Conservation (phyloP, 2,113 vertebrate species). For the Tautogolabrus adspersus region DNA sequence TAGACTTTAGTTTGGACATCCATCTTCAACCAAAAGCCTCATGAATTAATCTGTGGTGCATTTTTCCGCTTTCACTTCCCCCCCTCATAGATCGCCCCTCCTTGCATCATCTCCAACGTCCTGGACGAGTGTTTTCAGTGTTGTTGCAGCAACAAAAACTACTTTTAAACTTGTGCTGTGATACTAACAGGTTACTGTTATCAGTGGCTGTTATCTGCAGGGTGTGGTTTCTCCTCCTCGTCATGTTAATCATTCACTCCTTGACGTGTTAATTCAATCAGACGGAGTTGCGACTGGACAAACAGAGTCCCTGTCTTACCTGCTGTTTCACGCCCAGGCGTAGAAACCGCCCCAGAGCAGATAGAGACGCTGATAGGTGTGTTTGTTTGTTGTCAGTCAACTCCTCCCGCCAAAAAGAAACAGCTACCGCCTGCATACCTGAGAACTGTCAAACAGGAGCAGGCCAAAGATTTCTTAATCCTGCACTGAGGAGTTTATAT, state of each 20-base stretch:
- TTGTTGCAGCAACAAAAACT: neutral
- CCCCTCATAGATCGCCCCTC: neutral
- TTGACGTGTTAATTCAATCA: constrained; percentile 13
- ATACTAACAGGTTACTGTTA: neutral
- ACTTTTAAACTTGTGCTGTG: neutral
- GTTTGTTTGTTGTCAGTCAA: neutral
- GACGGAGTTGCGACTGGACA: neutral
- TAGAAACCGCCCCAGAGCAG: neutral
- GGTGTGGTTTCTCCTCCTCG: neutral
- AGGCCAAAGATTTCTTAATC: neutral
- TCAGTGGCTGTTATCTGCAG: neutral
- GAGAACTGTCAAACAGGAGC: neutral
- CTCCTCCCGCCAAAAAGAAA: neutral
- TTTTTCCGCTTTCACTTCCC: neutral
- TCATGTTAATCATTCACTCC: neutral
- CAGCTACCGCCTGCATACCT: constrained; percentile 5
- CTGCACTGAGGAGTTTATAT: neutral
- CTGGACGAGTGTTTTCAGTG: neutral
- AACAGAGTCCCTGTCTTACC: neutral
- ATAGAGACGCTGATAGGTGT: neutral
- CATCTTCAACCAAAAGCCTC: neutral
- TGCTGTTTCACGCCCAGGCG: neutral
- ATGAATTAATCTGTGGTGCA: neutral
- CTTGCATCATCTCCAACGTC: neutral
- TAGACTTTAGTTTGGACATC: neutral